Percentiles rank a stretch among this genome's conserved stretches.
These are phyloP conservation scores for Apogon hyalosoma DNA, from an alignment of 2,797 vertebrate genomes.

Conservation along the genomic window DNA sequence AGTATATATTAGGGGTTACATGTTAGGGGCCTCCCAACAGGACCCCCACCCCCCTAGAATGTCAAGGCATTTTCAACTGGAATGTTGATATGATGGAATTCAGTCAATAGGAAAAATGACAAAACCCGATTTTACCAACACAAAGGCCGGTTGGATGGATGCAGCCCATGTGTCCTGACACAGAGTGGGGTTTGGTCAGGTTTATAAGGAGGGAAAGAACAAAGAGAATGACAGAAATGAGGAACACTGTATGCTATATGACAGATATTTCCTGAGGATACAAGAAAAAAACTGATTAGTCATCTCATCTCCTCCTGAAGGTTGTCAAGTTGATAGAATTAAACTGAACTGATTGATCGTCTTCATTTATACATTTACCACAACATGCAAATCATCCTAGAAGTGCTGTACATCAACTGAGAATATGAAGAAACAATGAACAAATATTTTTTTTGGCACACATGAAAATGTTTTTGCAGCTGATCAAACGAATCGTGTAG, in stretches of 20 bases:
- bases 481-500: conserved; percentile 19
- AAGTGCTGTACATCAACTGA: background rate
- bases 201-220: too few species aligned
- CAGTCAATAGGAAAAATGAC: too few species aligned
- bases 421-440: conserved; percentile 5
- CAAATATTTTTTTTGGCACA: background rate
- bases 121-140: too few species aligned
- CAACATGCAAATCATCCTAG: background rate
- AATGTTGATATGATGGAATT: too few species aligned
- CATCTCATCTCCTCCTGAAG: background rate
- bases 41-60: too few species aligned
- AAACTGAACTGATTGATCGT: conserved; percentile 20
- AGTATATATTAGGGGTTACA: too few species aligned
- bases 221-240: background rate
- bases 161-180: too few species aligned
- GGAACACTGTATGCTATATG: background rate
- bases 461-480: conserved; percentile 5
- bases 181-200: too few species aligned
- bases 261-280: background rate
- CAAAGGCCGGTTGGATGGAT: too few species aligned
- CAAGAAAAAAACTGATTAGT: conserved; percentile 4
- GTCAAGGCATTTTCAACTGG: too few species aligned
- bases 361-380: background rate
- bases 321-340: conserved; percentile 5
- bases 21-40: too few species aligned